A percentile compares a stretch with the other conserved stretches of the same genome.
These are phyloP conservation scores for Drosophila carrolli DNA, from an alignment of 1,140 invertebrate genomes.

Conservation along the genomic window DNA sequence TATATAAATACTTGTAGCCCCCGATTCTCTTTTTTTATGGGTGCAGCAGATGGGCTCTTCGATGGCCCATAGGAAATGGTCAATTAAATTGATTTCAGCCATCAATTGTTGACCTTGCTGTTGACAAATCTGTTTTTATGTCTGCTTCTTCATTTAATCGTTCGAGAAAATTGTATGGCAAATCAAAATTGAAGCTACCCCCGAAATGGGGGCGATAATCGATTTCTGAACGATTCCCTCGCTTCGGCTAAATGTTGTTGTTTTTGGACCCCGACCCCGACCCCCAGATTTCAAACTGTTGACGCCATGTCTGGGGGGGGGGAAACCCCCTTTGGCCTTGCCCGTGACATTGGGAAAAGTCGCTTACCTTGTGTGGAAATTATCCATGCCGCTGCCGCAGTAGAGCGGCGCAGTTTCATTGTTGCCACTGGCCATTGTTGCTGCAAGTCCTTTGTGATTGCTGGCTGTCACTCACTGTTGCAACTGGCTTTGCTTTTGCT, in stretches of 20 bases:
- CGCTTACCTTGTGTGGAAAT: conserved; percentile 76
- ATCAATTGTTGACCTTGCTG: conserved; percentile 52
- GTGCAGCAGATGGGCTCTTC: conserved; percentile 46
- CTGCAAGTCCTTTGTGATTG: conserved; percentile 37
- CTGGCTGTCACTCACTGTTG: conserved; percentile 31
- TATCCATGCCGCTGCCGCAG: conserved; percentile 79
- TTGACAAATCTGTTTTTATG: conserved; percentile 55
- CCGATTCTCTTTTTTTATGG: conserved; percentile 42
- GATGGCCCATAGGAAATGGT: conserved; percentile 43
- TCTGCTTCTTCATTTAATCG: conserved; percentile 42
- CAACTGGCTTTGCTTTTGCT: not conserved
- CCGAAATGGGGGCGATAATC: conserved; percentile 54
- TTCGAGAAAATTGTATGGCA: conserved; percentile 47
- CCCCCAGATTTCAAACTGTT: not conserved
- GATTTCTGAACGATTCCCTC: conserved; percentile 62
- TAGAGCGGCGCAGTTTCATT: conserved; percentile 75
- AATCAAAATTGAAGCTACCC: conserved; percentile 41
- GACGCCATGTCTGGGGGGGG: conserved; percentile 5
- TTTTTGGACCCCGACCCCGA: conserved; percentile 1
- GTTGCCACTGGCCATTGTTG: conserved; percentile 68
- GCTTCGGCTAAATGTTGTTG: conserved; percentile 28
- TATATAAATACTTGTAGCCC: conserved; percentile 39
- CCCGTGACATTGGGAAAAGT: conserved; percentile 42
- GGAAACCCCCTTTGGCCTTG: conserved; percentile 26
- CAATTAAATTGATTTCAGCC: conserved; percentile 54